Base-by-base conservation (phyloP, 2,888 invertebrate genomes). In the Gerris lacustris region DNA sequence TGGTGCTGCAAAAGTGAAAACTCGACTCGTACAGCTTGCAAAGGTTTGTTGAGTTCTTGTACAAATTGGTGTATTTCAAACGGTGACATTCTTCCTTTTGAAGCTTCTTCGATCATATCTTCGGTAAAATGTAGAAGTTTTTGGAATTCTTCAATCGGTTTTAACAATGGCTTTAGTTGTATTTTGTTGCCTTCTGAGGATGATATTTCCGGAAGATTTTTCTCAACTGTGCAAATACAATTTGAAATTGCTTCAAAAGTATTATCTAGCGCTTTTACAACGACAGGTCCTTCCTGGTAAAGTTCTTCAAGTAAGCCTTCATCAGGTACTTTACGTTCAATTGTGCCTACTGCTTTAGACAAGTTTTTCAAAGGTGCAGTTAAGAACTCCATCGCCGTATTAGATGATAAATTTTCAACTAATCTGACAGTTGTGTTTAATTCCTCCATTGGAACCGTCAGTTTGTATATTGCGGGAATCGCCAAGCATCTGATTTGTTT, bases 381-480 rank as follows among this genome's bases (percentile, higher is more conserved):
- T n/a, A 77, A 72, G 63, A 76, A 76, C 63, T 76, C 76, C 11
- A 76, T 72, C 6, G 76, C 75, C 43, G 75, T 76, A 62, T 76
- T 72, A 31, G 76, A 73, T 17, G 77, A 77, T 17, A 76, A 69
- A 69, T 77, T 76, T 73, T 76, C 75, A 7, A 76, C 73, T 6
- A 77, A 72, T 70, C 74, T 75, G 6, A 77, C 70, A 5, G 76
- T 75, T n/a, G 76, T 77, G 67, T 76, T 73, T 43, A 77, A 69
- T 70, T 77, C 76, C 43, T 76, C 75, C 70, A 75, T 75, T 15
- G 75, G 75, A 63, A 73, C 74, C 18, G 75, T 70, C 44, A 76
- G 72, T 71, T 75, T 76, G 68, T 76, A 76, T 6, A 76, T 66
- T 18, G 73, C 71, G 18, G 74, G 73, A 67, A 75, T 75, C 9